Evolutionary conservation across 2,888 invertebrate species (phyloP).

Genomic region (Lasioglossum zephyrum): DNA sequence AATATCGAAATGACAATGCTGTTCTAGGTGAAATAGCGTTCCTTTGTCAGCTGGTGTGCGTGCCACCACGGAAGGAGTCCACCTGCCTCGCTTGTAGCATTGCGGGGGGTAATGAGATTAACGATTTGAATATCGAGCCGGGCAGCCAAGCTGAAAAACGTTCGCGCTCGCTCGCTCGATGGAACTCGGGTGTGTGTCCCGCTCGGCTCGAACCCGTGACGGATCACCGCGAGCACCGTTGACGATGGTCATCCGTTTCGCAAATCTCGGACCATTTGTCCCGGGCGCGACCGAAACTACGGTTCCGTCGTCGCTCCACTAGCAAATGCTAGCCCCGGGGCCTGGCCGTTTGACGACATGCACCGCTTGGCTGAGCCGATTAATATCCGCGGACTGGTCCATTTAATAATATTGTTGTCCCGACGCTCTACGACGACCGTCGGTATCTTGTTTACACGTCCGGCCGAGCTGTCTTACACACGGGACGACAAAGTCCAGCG

Average conservation of each 20-base stretch:
- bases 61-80: background rate
- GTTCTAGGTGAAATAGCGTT: slow-evolving; percentile 1
- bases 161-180: background rate
- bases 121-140: slow-evolving; percentile 18
- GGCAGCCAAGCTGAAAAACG: background rate
- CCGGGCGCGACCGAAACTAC: slow-evolving; percentile 7
- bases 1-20: slow-evolving; percentile 39
- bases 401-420: slow-evolving; percentile 59
- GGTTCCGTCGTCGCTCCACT: background rate
- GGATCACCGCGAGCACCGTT: slow-evolving; percentile 25
- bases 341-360: slow-evolving; percentile 29
- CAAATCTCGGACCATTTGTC: slow-evolving; percentile 44
- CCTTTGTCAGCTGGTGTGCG: background rate
- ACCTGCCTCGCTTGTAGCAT: background rate
- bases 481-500: slow-evolving; percentile 72
- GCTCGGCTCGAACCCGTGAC: slow-evolving; percentile 26
- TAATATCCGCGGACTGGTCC: slow-evolving; percentile 52
- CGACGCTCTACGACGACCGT: slow-evolving; percentile 34
- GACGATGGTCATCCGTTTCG: slow-evolving; percentile 44
- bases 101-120: slow-evolving; percentile 1
- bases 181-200: background rate
- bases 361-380: slow-evolving; percentile 27
- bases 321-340: slow-evolving; percentile 15
- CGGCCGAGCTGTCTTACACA: slow-evolving; percentile 28
- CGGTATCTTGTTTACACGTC: slow-evolving; percentile 72